Conservation (phyloP, 1,140 invertebrate genomes). For the Leptinotarsa lineolata region DNA sequence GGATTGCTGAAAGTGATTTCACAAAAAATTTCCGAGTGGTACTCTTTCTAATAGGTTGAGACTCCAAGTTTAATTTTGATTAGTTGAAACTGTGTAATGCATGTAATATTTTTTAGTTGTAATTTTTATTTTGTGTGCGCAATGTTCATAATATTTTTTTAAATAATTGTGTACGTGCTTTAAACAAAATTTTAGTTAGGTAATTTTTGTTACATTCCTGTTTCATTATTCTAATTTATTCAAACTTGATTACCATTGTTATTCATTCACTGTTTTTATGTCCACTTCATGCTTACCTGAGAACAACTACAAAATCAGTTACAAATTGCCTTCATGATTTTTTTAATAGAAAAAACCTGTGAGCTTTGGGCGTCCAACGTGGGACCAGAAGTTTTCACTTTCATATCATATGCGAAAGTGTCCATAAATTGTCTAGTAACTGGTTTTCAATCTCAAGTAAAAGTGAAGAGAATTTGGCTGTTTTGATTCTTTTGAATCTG, state of each 20-base stretch:
- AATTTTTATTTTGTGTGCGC: slow-evolving; percentile 38
- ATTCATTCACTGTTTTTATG: background rate
- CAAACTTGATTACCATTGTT: slow-evolving; percentile 18
- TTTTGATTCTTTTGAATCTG: slow-evolving; percentile 30
- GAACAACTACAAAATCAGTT: background rate
- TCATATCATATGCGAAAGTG: too few species aligned
- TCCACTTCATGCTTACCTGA: background rate
- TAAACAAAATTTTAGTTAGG: slow-evolving; percentile 29
- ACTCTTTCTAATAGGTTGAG: too few species aligned
- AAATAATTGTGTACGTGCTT: slow-evolving; percentile 32
- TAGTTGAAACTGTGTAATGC: slow-evolving; percentile 3
- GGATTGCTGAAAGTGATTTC: too few species aligned
- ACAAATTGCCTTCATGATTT: too few species aligned
- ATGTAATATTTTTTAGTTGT: slow-evolving; percentile 34
- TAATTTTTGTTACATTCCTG: slow-evolving; percentile 33
- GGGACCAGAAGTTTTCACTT: too few species aligned
- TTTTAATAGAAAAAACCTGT: too few species aligned
- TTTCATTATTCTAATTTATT: slow-evolving; percentile 25
- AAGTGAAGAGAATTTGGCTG: slow-evolving; percentile 17
- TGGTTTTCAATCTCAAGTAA: slow-evolving; percentile 7
- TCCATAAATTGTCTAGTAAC: background rate
- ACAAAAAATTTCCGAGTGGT: too few species aligned
- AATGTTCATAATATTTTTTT: slow-evolving; percentile 34
- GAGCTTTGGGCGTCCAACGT: too few species aligned
- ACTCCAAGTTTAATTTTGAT: background rate